Evolutionary conservation across 2,797 vertebrate genomes (phyloP).

Genomic region (Zenarchopterus dispar): DNA sequence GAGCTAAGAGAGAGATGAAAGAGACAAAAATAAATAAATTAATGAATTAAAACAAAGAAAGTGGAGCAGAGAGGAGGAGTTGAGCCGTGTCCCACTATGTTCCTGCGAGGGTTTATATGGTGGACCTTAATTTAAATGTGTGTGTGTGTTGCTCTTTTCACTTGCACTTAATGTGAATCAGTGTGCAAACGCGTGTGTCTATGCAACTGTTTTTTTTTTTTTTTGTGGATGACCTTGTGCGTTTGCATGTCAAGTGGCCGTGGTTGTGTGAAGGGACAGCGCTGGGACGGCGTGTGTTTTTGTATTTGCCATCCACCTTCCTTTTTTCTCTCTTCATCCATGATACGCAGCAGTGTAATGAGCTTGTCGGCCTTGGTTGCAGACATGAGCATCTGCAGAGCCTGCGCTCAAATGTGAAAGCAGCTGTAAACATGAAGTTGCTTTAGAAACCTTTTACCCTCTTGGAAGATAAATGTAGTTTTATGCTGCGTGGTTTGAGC

Average conservation of each 20-base stretch:
- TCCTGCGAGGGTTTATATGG: conserved; percentile 47
- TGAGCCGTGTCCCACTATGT: conserved; percentile 37
- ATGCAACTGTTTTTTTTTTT: conserved; percentile 8
- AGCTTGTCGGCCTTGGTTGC: conserved; percentile 54
- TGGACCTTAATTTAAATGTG: conserved; percentile 45
- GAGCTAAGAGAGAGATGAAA: conserved; percentile 84
- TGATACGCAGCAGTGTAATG: conserved; percentile 47
- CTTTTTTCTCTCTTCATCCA: conserved; percentile 68
- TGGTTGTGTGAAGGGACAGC: conserved; percentile 44
- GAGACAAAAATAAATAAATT: conserved; percentile 33
- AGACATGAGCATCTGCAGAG: conserved; percentile 41
- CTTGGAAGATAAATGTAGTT: too few species aligned
- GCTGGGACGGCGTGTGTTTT: conserved; percentile 32
- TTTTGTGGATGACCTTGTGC: conserved; percentile 5
- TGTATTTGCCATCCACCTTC: conserved; percentile 48
- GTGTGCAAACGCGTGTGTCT: conserved; percentile 15
- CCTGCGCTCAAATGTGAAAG: conserved; percentile 34
- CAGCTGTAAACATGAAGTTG: conserved; percentile 37
- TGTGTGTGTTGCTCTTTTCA: conserved; percentile 28
- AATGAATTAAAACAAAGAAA: conserved; percentile 19
- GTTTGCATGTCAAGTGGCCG: conserved; percentile 50
- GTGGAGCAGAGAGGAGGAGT: conserved; percentile 12
- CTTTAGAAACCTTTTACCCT: conserved; percentile 26
- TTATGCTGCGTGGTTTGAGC: conserved; percentile 20
- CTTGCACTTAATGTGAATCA: conserved; percentile 25